These are phyloP conservation scores for Ips typographus DNA, from an alignment of 1,140 invertebrate species.

Conservation along the genomic window DNA sequence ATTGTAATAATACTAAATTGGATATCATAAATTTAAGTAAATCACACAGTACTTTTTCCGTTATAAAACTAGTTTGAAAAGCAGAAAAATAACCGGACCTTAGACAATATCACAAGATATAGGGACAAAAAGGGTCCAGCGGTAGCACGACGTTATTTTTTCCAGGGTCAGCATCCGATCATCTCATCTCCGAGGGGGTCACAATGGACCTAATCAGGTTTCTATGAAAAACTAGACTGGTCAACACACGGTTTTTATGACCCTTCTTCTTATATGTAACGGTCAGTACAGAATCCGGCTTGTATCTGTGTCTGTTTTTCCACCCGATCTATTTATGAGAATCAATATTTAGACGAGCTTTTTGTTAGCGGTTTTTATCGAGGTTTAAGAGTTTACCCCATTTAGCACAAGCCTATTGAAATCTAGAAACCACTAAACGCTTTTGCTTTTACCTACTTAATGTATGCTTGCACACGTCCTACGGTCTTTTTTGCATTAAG, in stretches of 20 bases:
- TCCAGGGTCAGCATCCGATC: conserved; percentile 21
- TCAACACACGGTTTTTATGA: conserved; percentile 23
- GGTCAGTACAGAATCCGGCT: conserved; percentile 11
- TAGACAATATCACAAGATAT: conserved; percentile 12
- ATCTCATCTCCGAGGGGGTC: conserved; percentile 12
- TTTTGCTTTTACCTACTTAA: conserved; percentile 34
- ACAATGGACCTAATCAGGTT: conserved; percentile 35
- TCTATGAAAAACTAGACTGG: conserved; percentile 37
- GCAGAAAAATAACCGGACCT: conserved; percentile 10
- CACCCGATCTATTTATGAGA: too few relatives aligned
- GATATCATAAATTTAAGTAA: too few relatives aligned
- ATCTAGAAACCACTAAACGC: conserved; percentile 27
- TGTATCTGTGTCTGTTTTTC: background rate
- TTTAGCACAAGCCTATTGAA: conserved; percentile 1
- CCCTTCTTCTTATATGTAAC: conserved; percentile 8
- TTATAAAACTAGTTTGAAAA: conserved; percentile 11
- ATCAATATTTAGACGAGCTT: too few relatives aligned
- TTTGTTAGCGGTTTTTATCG: background rate
- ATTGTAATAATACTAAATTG: too few relatives aligned
- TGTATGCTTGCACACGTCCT: conserved; percentile 38
- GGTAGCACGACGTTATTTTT: conserved; percentile 11
- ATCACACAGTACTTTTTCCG: background rate
- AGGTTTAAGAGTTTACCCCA: background rate
- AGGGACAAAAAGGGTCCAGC: conserved; percentile 24
- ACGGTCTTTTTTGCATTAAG: conserved; percentile 32